A percentile compares a stretch with the other conserved stretches of the same genome.
These are phyloP conservation scores for Dolichallabes microphthalmus DNA, from an alignment of 2,113 vertebrate genomes.

Conservation along the genomic window DNA sequence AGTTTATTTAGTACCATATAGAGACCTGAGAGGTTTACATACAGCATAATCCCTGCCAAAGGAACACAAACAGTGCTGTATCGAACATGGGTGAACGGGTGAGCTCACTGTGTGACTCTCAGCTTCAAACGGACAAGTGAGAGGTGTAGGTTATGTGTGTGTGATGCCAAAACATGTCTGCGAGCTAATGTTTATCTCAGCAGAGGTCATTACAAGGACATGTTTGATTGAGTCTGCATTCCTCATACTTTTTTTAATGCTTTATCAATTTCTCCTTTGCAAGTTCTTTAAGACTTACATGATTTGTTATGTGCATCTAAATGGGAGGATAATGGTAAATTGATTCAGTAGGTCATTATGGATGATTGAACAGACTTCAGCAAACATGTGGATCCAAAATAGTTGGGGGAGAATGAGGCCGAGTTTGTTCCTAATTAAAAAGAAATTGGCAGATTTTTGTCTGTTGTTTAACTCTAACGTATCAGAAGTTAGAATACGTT, in stretches of 20 bases:
- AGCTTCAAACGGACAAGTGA: background rate
- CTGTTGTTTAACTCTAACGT: background rate
- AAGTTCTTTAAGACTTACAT: background rate
- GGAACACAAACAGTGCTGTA: background rate
- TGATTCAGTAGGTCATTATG: background rate
- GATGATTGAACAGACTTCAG: background rate
- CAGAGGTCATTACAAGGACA: conserved; percentile 3
- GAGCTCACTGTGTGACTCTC: no score
- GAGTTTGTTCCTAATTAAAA: background rate
- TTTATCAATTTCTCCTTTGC: conserved; percentile 20
- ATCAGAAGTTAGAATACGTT: background rate
- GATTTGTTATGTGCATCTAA: background rate
- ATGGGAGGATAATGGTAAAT: background rate
- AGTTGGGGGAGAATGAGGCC: background rate
- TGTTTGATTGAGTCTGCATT: background rate
- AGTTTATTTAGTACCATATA: no score
- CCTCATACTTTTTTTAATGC: background rate
- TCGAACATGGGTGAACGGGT: background rate
- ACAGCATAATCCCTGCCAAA: background rate
- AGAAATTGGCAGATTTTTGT: background rate
- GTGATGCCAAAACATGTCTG: background rate
- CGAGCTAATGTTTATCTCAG: background rate
- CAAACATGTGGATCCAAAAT: background rate
- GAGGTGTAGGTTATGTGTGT: background rate
- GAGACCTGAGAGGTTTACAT: background rate